Base-by-base conservation (phyloP, 1,140 invertebrate species). In the Trichonephila clavipes region DNA sequence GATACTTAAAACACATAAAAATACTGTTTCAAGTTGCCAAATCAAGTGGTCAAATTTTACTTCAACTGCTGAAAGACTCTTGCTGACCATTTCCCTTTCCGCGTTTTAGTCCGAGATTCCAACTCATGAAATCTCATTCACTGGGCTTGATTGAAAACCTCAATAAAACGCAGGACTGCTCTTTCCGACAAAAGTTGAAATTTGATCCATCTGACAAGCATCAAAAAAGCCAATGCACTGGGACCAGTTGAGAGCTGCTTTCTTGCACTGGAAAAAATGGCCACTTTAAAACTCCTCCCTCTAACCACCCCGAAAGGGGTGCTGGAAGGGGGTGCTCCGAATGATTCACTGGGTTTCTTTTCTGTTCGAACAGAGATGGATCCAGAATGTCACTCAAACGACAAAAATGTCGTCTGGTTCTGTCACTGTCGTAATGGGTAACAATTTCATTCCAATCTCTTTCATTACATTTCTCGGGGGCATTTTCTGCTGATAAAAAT, bases 371-470 rank as follows among this genome's bases (percentile, higher is more conserved):
- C 72, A 40, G 72, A 77, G 72, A 77, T 77, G 28, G 72, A 77
- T 77, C 28, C 72, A 40, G 34, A 77, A 3, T 77, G 72, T 77
- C 72, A 40, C 28, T 77, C 72, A 77, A 77, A 77, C 34, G 72
- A 77, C 14, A 34, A 16, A 77, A 77, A 77, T 77, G 72, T 77
- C 72, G 72, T 83, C 82, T 83, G 82, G 40, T 40, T 3, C 62
- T 88, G 59, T 88, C 86, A 88, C 16, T n/a, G 61, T 24, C 28
- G 8, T 77, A 88, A 88, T 88, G 62, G 86, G 86, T 88, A 88
- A 66, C 86, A 88, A 88, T 88, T 88, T 88, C 86, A 64, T 44
- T 64, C 86, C 86, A 88, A 88, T 88, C 61, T 21, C 40, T 88
- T 64, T 88, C 86, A 88, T 88, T 88, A 88, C 51, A 58, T 88